Percentiles rank a stretch among this genome's conserved stretches.
Evolutionary conservation across 2,888 invertebrate genomes (phyloP).

Genomic region (Hetaerina titia): DNA sequence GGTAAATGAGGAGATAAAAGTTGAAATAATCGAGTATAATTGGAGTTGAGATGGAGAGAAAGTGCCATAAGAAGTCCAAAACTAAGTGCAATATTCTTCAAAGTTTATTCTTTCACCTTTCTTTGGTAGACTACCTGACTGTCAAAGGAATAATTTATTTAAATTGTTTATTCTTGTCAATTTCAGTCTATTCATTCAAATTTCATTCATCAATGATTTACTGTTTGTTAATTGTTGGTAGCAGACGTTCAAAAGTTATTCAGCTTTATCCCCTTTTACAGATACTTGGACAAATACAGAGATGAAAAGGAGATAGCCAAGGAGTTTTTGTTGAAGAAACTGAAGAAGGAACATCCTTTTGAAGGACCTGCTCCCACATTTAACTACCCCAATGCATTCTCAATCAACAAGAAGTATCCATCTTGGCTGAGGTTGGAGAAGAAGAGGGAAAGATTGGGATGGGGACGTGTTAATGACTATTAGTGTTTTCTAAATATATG

Average conservation of each 20-base stretch:
- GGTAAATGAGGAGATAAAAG: too few relatives aligned
- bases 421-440: constrained; percentile 89
- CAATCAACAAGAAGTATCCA: constrained; percentile 79
- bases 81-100: too few relatives aligned
- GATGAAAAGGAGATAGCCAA: constrained; percentile 94
- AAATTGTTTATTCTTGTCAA: not conserved
- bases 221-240: too few relatives aligned
- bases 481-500: constrained; percentile 73
- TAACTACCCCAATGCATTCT: constrained; percentile 87
- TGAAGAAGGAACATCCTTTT: constrained; percentile 91
- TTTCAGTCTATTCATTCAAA: not conserved
- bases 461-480: constrained; percentile 89
- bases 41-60: too few relatives aligned
- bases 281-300: constrained; percentile 95
- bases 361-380: constrained; percentile 82
- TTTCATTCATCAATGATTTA: not conserved
- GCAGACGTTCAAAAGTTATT: too few relatives aligned
- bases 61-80: too few relatives aligned
- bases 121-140: too few relatives aligned
- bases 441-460: constrained; percentile 83
- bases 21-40: too few relatives aligned
- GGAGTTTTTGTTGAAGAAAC: constrained; percentile 89
- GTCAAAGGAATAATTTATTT: too few relatives aligned
- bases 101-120: too few relatives aligned
- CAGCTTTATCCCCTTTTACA: constrained; percentile 73